phyloP scores from a whole-genome alignment of 2,888 invertebrate genomes.

The Steinernema hermaphroditum region DNA sequence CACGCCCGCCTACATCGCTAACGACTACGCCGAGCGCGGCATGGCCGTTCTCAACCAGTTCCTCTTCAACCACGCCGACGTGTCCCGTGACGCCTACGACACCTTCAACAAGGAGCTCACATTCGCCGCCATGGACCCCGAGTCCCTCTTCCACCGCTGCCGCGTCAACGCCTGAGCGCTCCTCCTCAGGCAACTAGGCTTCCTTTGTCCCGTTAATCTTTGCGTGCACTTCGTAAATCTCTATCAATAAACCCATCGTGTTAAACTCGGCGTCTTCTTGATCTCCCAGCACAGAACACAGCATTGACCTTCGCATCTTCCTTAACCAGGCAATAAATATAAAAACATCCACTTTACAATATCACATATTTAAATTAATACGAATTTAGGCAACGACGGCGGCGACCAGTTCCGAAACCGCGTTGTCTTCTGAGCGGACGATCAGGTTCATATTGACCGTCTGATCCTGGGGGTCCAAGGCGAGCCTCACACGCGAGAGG shows the following conservation, averaged over 20 bases:
- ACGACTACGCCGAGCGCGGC: slow-evolving; percentile 50
- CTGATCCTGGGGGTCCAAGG: slow-evolving; percentile 59
- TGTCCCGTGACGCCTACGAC: slow-evolving; percentile 4
- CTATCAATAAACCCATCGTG: too few species aligned
- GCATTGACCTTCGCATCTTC: too few species aligned
- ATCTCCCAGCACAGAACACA: too few species aligned
- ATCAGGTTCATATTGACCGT: slow-evolving; percentile 61
- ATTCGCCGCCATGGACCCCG: neutral
- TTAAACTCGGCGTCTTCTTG: too few species aligned
- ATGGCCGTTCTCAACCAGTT: slow-evolving; percentile 10
- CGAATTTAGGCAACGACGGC: slow-evolving; percentile 46
- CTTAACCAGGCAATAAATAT: neutral
- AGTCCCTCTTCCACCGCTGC: neutral
- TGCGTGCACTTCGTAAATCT: too few species aligned
- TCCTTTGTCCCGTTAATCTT: neutral
- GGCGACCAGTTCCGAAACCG: slow-evolving; percentile 46
- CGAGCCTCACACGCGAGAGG: slow-evolving; percentile 55
- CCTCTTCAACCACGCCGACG: neutral
- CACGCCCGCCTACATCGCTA: slow-evolving; percentile 54
- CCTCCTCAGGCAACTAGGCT: neutral
- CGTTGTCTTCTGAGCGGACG: slow-evolving; percentile 50
- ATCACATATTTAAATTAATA: neutral
- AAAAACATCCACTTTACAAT: neutral
- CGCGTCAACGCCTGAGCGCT: neutral
- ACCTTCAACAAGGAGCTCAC: slow-evolving; percentile 14